Base-by-base conservation (phyloP, 2,113 vertebrate species). In the Pholis gunnellus region DNA sequence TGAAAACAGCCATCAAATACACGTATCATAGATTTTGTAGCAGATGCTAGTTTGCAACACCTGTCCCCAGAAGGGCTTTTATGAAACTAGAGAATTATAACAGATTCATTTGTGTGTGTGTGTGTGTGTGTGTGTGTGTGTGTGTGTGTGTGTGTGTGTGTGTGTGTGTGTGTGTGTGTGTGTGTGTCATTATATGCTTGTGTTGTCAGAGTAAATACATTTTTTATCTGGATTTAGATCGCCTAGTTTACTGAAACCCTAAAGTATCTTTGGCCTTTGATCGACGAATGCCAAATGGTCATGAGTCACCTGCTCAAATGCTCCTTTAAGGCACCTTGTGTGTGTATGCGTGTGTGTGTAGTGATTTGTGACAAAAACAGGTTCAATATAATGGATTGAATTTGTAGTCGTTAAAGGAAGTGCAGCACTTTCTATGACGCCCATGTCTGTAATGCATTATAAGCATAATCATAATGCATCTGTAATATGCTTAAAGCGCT, bases 321-420 rank as follows among this genome's bases (percentile, higher is more conserved):
- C 68, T 56, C 9, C 18, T 57, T 25, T 56, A 61, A 77, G 52
- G 6, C 9, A 31, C 20, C 20, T 59, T 59, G 25, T 29, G 56
- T 50, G 48, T 50, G 18, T 20, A 6, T 7, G 46, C 7, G 15
- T 18, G 17, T 48, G 46, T 48, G 46, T 17, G 15, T 17, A 65
- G n/a, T 83, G 34, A 57, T 73, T 5, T 72, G 42, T 74, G 66
- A 61, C 60, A 78, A 68, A 78, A 79, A 57, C 36, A 4, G 25
- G 27, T 70, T 79, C 67, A 64, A 76, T 66, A 79, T 72, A 79
- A 67, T 46, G 71, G 78, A 79, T 86, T 75, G 50, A 59, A 81
- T 90, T 77, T 80, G 42, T 74, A 77, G 22, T 64, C 5, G 25
- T 70, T 50, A 50, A 50, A 18, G 46, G 46, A 50, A 50, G 48